These are phyloP conservation scores for Drosophila sucinea DNA, from an alignment of 1,140 invertebrate genomes.

Conservation along the genomic window DNA sequence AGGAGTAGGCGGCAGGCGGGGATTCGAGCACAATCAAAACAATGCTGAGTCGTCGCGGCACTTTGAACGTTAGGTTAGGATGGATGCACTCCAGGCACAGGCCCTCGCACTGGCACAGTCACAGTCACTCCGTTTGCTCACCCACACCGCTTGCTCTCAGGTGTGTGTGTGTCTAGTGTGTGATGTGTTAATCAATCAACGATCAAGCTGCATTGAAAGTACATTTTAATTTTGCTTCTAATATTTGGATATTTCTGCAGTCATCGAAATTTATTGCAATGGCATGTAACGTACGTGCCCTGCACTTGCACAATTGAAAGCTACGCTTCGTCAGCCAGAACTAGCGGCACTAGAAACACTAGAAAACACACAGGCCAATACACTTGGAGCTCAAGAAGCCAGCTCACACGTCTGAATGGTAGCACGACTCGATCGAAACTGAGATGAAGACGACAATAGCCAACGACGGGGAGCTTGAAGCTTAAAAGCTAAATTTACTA, in stretches of 20 bases:
- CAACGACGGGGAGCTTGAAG: not conserved
- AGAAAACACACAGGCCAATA: slow-evolving; percentile 27
- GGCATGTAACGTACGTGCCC: slow-evolving; percentile 50
- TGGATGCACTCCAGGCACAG: slow-evolving; percentile 34
- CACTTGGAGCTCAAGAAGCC: slow-evolving; percentile 14
- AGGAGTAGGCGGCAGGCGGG: not conserved
- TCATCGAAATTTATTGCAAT: slow-evolving; percentile 53
- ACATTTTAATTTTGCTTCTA: slow-evolving; percentile 58
- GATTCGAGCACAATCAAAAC: slow-evolving; percentile 67
- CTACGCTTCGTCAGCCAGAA: slow-evolving; percentile 61
- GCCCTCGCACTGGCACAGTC: slow-evolving; percentile 30
- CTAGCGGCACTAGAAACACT: slow-evolving; percentile 31
- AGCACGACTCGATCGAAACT: slow-evolving; percentile 51
- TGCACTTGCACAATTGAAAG: slow-evolving; percentile 50
- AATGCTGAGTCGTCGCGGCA: slow-evolving; percentile 60
- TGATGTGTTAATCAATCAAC: slow-evolving; percentile 70
- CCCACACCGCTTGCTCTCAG: not conserved
- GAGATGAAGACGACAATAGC: slow-evolving; percentile 7
- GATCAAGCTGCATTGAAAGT: slow-evolving; percentile 50
- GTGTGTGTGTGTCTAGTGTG: slow-evolving; percentile 19
- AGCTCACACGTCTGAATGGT: slow-evolving; percentile 32
- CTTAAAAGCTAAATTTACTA: not conserved
- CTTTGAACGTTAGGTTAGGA: slow-evolving; percentile 63
- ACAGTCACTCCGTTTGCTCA: slow-evolving; percentile 11
- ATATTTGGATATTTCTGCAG: slow-evolving; percentile 42